Evolutionary conservation across 2,113 vertebrate genomes (phyloP).

Genomic region (Pterocles burchelli): DNA sequence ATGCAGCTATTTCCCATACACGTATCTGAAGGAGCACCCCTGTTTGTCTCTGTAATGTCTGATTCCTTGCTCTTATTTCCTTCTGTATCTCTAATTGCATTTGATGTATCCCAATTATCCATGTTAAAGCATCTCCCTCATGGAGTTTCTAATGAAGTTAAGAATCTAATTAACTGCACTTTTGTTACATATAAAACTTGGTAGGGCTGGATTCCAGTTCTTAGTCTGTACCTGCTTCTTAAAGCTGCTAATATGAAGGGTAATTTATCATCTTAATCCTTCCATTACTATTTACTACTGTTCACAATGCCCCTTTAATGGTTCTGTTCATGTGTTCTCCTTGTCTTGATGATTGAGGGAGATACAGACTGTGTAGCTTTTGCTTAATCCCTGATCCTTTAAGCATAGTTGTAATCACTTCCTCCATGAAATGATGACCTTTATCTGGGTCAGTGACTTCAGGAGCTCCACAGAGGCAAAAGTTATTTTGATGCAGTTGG

Average conservation of each 20-base stretch:
- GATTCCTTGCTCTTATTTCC: neutral
- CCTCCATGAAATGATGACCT: neutral
- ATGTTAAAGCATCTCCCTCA: neutral
- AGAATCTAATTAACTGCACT: neutral
- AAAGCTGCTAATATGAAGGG: neutral
- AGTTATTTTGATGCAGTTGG: neutral
- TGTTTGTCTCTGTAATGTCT: neutral
- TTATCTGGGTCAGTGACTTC: neutral
- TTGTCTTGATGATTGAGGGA: neutral
- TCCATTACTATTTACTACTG: neutral
- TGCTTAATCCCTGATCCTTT: conserved; percentile 3
- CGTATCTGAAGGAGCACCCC: neutral
- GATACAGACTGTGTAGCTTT: neutral
- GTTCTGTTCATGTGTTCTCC: neutral
- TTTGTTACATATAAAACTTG: neutral
- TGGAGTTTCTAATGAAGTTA: neutral
- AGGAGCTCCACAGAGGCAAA: neutral
- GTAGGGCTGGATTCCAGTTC: neutral
- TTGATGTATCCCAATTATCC: neutral
- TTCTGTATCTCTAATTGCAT: neutral
- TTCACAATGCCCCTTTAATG: neutral
- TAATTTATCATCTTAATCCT: conserved; percentile 36
- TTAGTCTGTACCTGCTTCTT: neutral
- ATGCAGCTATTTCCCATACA: neutral
- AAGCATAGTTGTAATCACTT: neutral